Conservation (phyloP, 2,888 invertebrate species). For the Brachyptera putata region DNA sequence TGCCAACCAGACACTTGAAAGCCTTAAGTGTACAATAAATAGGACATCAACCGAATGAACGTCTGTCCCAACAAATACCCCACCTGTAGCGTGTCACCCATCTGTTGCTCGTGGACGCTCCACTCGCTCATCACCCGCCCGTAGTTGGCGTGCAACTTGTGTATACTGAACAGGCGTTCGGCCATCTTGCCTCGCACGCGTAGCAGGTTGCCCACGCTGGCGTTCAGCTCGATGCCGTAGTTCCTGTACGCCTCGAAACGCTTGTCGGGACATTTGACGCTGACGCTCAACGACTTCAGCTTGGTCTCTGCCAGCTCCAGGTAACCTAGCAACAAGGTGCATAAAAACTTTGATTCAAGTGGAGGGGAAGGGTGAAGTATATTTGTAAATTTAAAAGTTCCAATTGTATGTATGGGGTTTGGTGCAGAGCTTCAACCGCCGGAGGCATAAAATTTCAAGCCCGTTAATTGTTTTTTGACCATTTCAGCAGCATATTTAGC, state of each 20-base stretch:
- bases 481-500: too few species aligned
- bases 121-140: slow-evolving; percentile 80
- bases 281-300: slow-evolving; percentile 67
- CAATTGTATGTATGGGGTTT: too few species aligned
- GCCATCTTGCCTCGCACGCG: slow-evolving; percentile 59
- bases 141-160: slow-evolving; percentile 76
- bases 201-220: slow-evolving; percentile 39
- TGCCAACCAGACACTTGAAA: too few species aligned
- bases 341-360: neutral
- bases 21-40: too few species aligned
- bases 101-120: slow-evolving; percentile 76
- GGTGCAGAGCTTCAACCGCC: too few species aligned
- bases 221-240: slow-evolving; percentile 67
- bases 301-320: slow-evolving; percentile 73
- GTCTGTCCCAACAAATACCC: too few species aligned
- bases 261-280: slow-evolving; percentile 68
- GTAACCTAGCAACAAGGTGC: slow-evolving; percentile 53
- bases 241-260: slow-evolving; percentile 70
- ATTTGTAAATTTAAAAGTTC: too few species aligned
- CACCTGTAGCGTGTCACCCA: slow-evolving; percentile 62
- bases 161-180: slow-evolving; percentile 70
- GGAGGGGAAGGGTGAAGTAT: neutral
- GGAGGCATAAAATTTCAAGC: too few species aligned
- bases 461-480: too few species aligned
- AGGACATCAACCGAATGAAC: too few species aligned